Evolutionary conservation across 1,140 invertebrate species (phyloP).

Genomic region (Idris sp.): DNA sequence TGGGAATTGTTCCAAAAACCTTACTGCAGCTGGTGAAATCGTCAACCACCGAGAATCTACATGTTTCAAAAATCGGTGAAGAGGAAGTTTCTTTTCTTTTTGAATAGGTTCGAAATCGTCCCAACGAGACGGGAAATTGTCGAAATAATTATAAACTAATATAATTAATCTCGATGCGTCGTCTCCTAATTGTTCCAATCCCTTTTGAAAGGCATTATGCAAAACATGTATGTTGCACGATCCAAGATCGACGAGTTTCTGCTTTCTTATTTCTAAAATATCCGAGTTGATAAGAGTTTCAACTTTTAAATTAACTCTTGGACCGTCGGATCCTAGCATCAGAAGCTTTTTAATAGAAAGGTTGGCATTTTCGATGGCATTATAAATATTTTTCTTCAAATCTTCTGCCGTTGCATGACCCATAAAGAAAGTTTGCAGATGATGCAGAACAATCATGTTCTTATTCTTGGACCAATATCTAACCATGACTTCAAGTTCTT

Average conservation of each 20-base stretch:
- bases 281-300: slow-evolving; percentile 4
- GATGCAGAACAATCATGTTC: slow-evolving; percentile 11
- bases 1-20: slow-evolving; percentile 5
- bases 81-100: slow-evolving; percentile 1
- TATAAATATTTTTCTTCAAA: slow-evolving; percentile 14
- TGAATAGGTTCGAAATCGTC: slow-evolving; percentile 3
- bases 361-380: slow-evolving; percentile 13
- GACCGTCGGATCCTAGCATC: slow-evolving; percentile 12
- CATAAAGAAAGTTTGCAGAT: slow-evolving; percentile 31
- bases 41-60: slow-evolving; percentile 6
- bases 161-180: slow-evolving; percentile 1
- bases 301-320: slow-evolving; percentile 5
- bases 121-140: slow-evolving; percentile 1
- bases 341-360: slow-evolving; percentile 13
- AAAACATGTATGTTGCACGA: slow-evolving; percentile 5
- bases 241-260: slow-evolving; percentile 2
- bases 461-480: slow-evolving; percentile 32
- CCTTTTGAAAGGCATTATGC: slow-evolving; percentile 8
- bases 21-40: slow-evolving; percentile 1
- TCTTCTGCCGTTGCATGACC: slow-evolving; percentile 31
- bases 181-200: background rate
- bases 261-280: slow-evolving; percentile 2
- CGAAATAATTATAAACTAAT: background rate
- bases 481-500: slow-evolving; percentile 36
- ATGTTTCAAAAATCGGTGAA: slow-evolving; percentile 4